A percentile compares a stretch with the other conserved stretches of the same genome.
Evolutionary conservation across 2,113 vertebrate genomes (phyloP).

Genomic region (Tragelaphus strepsiceros): DNA sequence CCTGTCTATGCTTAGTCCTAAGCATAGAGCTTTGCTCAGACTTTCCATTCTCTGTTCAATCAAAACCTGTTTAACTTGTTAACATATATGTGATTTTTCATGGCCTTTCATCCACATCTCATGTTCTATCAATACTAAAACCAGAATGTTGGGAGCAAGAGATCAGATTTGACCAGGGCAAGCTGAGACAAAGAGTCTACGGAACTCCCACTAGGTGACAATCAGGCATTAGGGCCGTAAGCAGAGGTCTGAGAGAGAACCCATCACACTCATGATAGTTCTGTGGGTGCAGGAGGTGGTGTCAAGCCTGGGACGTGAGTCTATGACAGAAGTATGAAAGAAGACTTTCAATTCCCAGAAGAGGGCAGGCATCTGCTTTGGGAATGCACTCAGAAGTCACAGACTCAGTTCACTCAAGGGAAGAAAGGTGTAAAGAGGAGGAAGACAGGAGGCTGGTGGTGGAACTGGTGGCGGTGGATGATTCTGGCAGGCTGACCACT

Average conservation of each 20-base stretch:
- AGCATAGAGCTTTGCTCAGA: not conserved
- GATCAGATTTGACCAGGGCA: not conserved
- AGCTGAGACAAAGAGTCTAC: not conserved
- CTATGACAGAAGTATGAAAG: not conserved
- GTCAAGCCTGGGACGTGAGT: not conserved
- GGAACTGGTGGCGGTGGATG: not conserved
- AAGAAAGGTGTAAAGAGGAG: not conserved
- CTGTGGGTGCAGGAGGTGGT: not conserved
- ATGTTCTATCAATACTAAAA: not conserved
- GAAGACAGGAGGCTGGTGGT: not conserved
- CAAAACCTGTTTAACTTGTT: slow-evolving; percentile 14
- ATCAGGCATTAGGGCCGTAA: not conserved
- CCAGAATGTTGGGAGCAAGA: not conserved
- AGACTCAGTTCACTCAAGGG: not conserved
- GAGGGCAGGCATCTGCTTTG: not conserved
- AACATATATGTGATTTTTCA: not conserved
- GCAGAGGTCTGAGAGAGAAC: not conserved
- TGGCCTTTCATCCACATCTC: not conserved
- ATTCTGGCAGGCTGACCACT: not conserved
- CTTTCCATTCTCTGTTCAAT: not conserved
- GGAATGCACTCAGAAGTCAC: not conserved
- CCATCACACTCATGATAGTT: not conserved
- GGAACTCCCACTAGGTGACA: not conserved
- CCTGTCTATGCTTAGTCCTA: not conserved
- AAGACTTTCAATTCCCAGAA: not conserved